Evolutionary conservation across 2,113 vertebrate genomes (phyloP), one percentile per base, ranked within the genome.

Genomic region (Thymallus thymallus): DNA sequence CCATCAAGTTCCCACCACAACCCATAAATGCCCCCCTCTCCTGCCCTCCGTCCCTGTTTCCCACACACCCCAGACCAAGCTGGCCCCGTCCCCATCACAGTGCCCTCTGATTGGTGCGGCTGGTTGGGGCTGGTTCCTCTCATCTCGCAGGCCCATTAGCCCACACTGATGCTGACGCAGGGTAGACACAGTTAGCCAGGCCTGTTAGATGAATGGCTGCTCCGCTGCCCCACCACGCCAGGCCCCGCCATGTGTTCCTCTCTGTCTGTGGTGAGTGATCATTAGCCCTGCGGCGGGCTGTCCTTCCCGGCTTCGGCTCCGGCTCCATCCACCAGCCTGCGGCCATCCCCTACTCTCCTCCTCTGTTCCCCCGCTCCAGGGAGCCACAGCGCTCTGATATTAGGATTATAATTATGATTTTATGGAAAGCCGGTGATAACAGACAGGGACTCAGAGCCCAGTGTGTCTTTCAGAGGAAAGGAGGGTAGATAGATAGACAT

Each of bases 1-100:
- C 82, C 86, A 78, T 86, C 82, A 69, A 71, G 80, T 69, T 45
- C 80, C 83, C 79, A 72, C 87, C 88, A 76, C 88, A 88, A 88
- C 73, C 84, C 84, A 75, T 84, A 87, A 73, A 79, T 41, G 35
- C 76, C 68, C 75, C 85, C 79, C 76, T 69, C 45, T 30, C 45
- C 66, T 14, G 9, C 41, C 13, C 75, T 35, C 22, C 32, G 35
- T 10, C 74, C 46, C 51, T 72, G 35, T 71, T 35, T 87, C 76
- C 84, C 81, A 83, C 86, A 84, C 82, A 78, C 74, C 85, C 9
- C 76, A 24, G 60, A 26, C 2, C 64, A 51, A 16, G 6, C 13
- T 14, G 29, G 73, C 29, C 63, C 30, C 1, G 75, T 85, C 77
- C 76, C 29, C 74, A 76, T 81, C 73, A 62, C 75, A 51, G 58